Base-by-base conservation (phyloP, 2,888 invertebrate species). In the Andrena bucephala region DNA sequence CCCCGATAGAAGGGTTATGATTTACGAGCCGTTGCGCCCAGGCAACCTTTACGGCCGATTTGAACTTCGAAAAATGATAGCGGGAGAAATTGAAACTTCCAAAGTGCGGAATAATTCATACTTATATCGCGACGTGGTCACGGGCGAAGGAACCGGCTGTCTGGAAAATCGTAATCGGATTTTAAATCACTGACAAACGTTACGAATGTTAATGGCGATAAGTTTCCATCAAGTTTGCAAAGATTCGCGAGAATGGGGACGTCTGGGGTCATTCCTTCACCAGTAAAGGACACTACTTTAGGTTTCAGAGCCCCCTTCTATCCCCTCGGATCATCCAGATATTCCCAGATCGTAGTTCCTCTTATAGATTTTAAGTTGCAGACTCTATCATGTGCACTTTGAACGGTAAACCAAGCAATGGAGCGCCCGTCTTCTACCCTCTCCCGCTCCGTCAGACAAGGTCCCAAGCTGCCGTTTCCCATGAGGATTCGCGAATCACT, bases 401-500 rank as follows among this genome's bases (percentile, higher is more conserved):
- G 16, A 42, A 42, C 42, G 42, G 42, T 42, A 42, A 42, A 42
- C 57, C 20, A 57, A 57, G 57, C 57, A 57, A 10, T 4, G 24
- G 13, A 24, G 8, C 57, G 2, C 4, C 8, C 57, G 4, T 57
- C 57, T 10, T 27, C 3, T 10, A 57, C 2, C 57, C 10, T n/a
- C 24, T 33, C 10, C 7, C 8, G 48, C 57, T 62, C 48, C 57
- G 66, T 7, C 59, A 48, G 10, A 36, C 4, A 13, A 16, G 42
- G 60, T 76, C 68, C 57, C 27, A 42, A 20, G 50, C 20, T 27
- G 27, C 31, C 52, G 70, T 65, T 65, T 62, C 20, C 70, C 65
- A 59, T 42, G 59, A 66, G 77, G 63, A 57, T 77, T 70, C 70
- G 69, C 63, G 77, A 85, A 87, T 83, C 79, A 72, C 80, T 85